Percentiles rank a stretch among this genome's conserved stretches.
Conservation (phyloP, 2,113 vertebrate species). For the rat (Rattus norvegicus) region GRCr8 NC_086023.1:51271501-51272000, state of each 20-base stretch:
- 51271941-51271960: neutral
- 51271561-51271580: neutral
- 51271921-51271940: neutral
- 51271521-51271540: neutral
- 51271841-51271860: neutral
- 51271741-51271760: neutral
- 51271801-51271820: constrained; percentile 25
- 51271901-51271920: neutral
- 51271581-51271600: neutral
- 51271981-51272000: neutral
- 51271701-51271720: neutral
- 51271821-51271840: neutral
- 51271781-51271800: neutral
- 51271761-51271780: neutral
- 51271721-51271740: neutral
- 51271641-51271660: constrained; percentile 25
- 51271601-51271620: constrained; percentile 25
- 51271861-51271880: neutral
- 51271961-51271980: no score
- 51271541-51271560: neutral
- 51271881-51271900: neutral
- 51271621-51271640: constrained; percentile 22
- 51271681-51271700: neutral
- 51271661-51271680: neutral
- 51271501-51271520: neutral